Conservation (phyloP, 2,113 vertebrate genomes). For the Entelurus aequoreus region DNA sequence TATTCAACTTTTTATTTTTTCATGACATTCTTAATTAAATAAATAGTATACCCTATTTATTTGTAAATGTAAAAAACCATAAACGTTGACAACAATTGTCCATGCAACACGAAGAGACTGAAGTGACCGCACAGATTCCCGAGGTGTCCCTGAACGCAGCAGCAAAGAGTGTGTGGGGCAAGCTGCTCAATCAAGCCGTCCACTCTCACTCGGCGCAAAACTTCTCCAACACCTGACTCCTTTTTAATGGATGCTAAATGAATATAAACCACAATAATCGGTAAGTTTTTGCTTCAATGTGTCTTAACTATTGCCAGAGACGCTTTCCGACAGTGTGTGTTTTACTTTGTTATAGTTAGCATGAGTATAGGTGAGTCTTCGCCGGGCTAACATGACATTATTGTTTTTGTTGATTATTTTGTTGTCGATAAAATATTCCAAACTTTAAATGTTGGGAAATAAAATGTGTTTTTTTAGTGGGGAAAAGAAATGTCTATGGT, state of each 20-base stretch:
- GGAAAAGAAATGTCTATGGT: too few relatives aligned
- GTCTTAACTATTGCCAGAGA: too few relatives aligned
- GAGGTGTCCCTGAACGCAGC: slow-evolving; percentile 42
- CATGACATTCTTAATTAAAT: too few relatives aligned
- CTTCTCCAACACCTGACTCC: background rate
- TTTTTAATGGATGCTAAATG: slow-evolving; percentile 3
- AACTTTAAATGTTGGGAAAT: too few relatives aligned
- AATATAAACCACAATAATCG: background rate
- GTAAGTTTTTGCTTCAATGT: slow-evolving; percentile 26
- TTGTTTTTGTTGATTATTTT: too few relatives aligned
- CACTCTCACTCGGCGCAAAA: background rate
- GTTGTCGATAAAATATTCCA: too few relatives aligned
- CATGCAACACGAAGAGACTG: background rate
- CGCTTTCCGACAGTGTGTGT: too few relatives aligned
- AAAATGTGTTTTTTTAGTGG: too few relatives aligned
- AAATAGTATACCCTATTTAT: too few relatives aligned
- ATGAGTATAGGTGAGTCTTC: too few relatives aligned
- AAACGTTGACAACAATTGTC: background rate
- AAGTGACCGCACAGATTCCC: background rate
- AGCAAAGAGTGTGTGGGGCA: slow-evolving; percentile 5
- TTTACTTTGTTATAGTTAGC: too few relatives aligned
- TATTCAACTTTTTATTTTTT: background rate
- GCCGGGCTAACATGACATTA: too few relatives aligned
- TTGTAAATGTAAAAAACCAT: background rate
- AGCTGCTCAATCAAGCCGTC: slow-evolving; percentile 24